Base-by-base conservation (phyloP, 2,797 vertebrate genomes). In the Phaenicophaeus curvirostris region DNA sequence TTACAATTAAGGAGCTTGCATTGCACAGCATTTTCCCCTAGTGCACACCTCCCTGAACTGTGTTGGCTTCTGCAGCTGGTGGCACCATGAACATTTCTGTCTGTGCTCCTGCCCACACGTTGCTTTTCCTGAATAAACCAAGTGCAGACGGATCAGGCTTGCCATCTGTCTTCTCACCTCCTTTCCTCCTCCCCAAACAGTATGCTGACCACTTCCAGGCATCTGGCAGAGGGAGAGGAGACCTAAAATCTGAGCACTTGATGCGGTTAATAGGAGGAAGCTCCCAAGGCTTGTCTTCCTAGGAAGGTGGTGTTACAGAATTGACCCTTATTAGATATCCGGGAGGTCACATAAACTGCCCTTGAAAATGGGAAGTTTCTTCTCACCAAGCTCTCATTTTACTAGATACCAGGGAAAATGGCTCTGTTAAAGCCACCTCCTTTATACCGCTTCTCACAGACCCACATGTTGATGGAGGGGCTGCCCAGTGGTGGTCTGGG, bases 1-100 rank as follows among this genome's bases (percentile, higher is more conserved):
- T 66, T 74, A n/a, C 37, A 65, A 61, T 85, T 54, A 57, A 84
- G 54, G 71, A 44, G 55, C 51, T 87, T 80, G 14, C 10, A 0
- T 9, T 35, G 7, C 37, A 8, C 54, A 18, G 55, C 16, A 15
- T 44, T 50, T 73, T 85, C 54, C 79, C 57, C 19, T 0, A 12
- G 13, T 85, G 44, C 57, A 46, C 17, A n/a, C 15, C 50, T 53
- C 41, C 66, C 42, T 74, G 91, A 74, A 39, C 86, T 3, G 0
- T 25, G 30, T 54, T 91, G 90, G 37, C 85, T 95, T 25, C 87
- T 89, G 85, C 90, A 85, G 83, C 88, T 74, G 83, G 50, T 74
- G 90, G 63, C 76, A 71, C 87, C 30, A 4, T 9, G 39, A 89
- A 57, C 8, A 0, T 39, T 85, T 35, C 76, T 87, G 65, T 16